phyloP scores from a whole-genome alignment of 64 coral and sea anemone species.

The Stichodactyla mertensii region DNA sequence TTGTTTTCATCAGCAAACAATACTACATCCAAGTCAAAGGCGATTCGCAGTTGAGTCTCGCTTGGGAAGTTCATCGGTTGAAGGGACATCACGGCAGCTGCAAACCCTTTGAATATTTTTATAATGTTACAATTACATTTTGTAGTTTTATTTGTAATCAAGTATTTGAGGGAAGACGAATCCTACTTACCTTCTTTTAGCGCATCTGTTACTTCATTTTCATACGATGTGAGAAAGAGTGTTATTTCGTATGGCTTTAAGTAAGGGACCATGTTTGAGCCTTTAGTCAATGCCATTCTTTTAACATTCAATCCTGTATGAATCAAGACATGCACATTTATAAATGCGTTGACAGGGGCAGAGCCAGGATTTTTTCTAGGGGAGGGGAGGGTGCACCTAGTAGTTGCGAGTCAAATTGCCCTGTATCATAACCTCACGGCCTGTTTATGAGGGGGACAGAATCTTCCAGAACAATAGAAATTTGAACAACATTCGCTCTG shows the following conservation, averaged over 20 bases:
- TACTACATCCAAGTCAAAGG: slow-evolving; percentile 59
- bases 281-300: slow-evolving; percentile 56
- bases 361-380: too few species aligned
- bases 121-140: too few species aligned
- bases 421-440: too few species aligned
- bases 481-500: too few species aligned
- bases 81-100: slow-evolving; percentile 51
- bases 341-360: not conserved
- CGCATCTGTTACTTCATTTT: slow-evolving; percentile 53
- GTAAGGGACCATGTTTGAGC: slow-evolving; percentile 44
- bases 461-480: too few species aligned
- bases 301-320: slow-evolving; percentile 48
- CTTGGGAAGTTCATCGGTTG: slow-evolving; percentile 31
- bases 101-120: slow-evolving; percentile 19
- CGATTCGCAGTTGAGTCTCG: slow-evolving; percentile 46
- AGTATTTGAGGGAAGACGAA: too few species aligned
- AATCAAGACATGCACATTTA: not conserved
- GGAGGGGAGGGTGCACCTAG: too few species aligned
- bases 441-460: too few species aligned
- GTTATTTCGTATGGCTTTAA: slow-evolving; percentile 52
- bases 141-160: too few species aligned
- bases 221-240: slow-evolving; percentile 40
- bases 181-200: slow-evolving; percentile 37
- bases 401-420: not conserved
- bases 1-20: slow-evolving; percentile 57